These are phyloP conservation scores for Ormyrus labotus DNA, from an alignment of 2,888 invertebrate species.

Conservation along the genomic window DNA sequence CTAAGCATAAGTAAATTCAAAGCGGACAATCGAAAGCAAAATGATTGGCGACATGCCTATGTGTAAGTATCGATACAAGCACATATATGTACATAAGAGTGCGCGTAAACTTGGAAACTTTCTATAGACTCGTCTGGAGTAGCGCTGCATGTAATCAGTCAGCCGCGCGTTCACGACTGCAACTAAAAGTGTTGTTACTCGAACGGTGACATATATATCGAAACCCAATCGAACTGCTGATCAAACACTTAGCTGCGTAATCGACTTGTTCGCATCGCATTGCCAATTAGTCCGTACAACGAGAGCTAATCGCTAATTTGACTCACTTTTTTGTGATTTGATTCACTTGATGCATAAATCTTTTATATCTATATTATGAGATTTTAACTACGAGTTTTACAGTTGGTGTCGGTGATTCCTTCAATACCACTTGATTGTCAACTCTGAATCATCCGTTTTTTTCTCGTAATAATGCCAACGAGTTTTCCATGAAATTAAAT, in stretches of 20 bases:
- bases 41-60: slow-evolving; percentile 22
- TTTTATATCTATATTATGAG: neutral
- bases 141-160: slow-evolving; percentile 5
- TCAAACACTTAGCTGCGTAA: slow-evolving; percentile 1
- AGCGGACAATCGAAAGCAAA: slow-evolving; percentile 30
- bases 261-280: slow-evolving; percentile 13
- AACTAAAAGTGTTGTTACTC: neutral
- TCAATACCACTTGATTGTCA: too few species aligned
- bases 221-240: slow-evolving; percentile 2
- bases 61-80: slow-evolving; percentile 10
- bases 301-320: slow-evolving; percentile 29
- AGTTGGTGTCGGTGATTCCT: too few species aligned
- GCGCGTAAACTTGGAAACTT: slow-evolving; percentile 36
- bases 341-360: neutral
- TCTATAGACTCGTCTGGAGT: slow-evolving; percentile 18
- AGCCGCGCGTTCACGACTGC: neutral
- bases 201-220: neutral
- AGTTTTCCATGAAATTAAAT: neutral
- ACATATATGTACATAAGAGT: neutral
- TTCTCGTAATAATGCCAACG: too few species aligned
- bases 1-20: neutral
- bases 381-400: neutral
- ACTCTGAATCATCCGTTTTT: too few species aligned
- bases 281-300: slow-evolving; percentile 26
- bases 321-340: slow-evolving; percentile 9